Base-by-base conservation (phyloP, 2,888 invertebrate species). In the Diarsia rubi region DNA sequence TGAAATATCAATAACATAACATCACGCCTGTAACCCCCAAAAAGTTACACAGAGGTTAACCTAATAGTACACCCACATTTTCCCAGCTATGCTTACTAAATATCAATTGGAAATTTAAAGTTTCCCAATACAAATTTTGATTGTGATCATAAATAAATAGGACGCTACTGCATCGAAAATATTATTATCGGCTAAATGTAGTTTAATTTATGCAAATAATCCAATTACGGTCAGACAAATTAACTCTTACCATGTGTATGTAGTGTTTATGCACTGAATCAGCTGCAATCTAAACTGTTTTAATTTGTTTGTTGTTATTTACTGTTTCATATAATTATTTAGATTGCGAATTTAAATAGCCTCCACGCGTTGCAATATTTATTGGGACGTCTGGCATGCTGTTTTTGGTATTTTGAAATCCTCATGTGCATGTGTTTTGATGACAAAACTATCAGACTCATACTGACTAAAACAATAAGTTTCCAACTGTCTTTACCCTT, bases 141-240 rank as follows among this genome's bases (percentile, higher is more conserved):
- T 63, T 57, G n/a, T 3, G 21, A 57, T 47, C 37, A 67, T 67
- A 69, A 52, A 75, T 45, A 64, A 47, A 69, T 54, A 52, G 24
- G 3, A 63, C 19, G 42, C 16, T 14, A 21, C 37, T 27, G n/a
- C 14, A 54, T 52, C 47, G 16, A 62, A 66, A 73, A 60, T 57
- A 47, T 70, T 82, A 42, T 71, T 49, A 45, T 16, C 27, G 21
- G 44, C 63, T 49, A 73, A 69, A 72, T 69, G 42, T 65, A 42
- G 69, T 57, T 68, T 65, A 71, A 80, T 80, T 71, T 73, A 82
- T 73, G 79, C 75, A 70, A 82, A 79, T 75, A 79, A 72, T 77
- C 64, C 57, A 75, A 64, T 69, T 81, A 70, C 45, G 31, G 78
- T 21, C 64, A 57, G 49, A 47, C 69, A 66, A 49, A 79, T 82